A percentile compares a stretch with the other conserved stretches of the same genome.
These are phyloP conservation scores for Mimas tiliae DNA, from an alignment of 2,888 invertebrate species.

Conservation along the genomic window DNA sequence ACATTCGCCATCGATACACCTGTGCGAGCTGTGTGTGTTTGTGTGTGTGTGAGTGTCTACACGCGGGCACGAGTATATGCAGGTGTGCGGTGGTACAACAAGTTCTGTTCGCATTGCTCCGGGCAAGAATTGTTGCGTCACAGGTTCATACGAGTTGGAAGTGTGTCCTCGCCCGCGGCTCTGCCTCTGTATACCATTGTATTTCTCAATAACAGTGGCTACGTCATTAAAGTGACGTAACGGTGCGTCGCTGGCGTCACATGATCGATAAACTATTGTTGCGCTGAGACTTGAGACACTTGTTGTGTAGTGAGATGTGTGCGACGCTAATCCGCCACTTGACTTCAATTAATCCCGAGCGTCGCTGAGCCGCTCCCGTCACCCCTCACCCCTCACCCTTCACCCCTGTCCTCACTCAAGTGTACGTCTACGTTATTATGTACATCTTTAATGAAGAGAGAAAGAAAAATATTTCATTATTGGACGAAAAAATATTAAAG, in stretches of 20 bases:
- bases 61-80: not conserved
- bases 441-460: too few species aligned
- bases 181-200: not conserved
- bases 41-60: not conserved
- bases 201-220: not conserved
- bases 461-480: too few species aligned
- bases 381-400: constrained; percentile 31
- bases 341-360: constrained; percentile 52
- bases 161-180: not conserved
- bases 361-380: constrained; percentile 29
- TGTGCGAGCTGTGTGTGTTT: constrained; percentile 26
- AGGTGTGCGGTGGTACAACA: not conserved
- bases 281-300: not conserved
- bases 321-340: constrained; percentile 50
- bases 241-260: not conserved
- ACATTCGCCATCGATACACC: constrained; percentile 42
- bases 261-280: not conserved
- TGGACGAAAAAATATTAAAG: too few species aligned
- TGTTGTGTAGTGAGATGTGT: constrained; percentile 13
- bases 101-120: not conserved
- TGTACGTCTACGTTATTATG: not conserved
- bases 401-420: not conserved
- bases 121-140: constrained; percentile 10
- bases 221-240: not conserved
- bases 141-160: not conserved